phyloP scores from a whole-genome alignment of 2,113 vertebrate genomes.

The Triplophysa tibetana region DNA sequence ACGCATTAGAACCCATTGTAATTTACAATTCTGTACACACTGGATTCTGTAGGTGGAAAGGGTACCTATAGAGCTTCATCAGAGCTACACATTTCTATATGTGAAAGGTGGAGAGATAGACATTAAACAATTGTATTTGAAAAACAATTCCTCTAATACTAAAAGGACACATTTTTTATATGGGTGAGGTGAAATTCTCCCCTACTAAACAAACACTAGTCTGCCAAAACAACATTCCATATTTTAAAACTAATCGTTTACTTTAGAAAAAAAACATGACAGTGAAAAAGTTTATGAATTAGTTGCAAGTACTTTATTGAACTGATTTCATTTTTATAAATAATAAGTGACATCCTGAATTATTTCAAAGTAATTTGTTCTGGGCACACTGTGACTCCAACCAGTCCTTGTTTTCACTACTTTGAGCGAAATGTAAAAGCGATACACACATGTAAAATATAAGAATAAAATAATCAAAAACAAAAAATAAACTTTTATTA shows the following conservation, averaged over 20 bases:
- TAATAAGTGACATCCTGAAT: constrained; percentile 27
- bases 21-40: too few relatives aligned
- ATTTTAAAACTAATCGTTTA: neutral
- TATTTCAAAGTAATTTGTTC: neutral
- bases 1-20: too few relatives aligned
- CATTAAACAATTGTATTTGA: too few relatives aligned
- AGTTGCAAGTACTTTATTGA: constrained; percentile 29
- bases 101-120: too few relatives aligned
- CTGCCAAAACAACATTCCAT: neutral
- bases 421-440: neutral
- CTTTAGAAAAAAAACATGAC: constrained; percentile 3
- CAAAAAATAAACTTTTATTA: constrained; percentile 75
- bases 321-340: constrained; percentile 22
- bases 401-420: neutral
- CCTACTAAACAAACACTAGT: too few relatives aligned
- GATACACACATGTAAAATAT: constrained; percentile 22
- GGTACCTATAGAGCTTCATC: too few relatives aligned
- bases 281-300: constrained; percentile 12
- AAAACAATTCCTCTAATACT: too few relatives aligned
- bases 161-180: too few relatives aligned
- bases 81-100: too few relatives aligned
- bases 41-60: too few relatives aligned
- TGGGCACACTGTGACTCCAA: constrained; percentile 20
- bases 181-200: too few relatives aligned
- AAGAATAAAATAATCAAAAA: constrained; percentile 49